Evolutionary conservation across 2,888 invertebrate species (phyloP), one percentile per base, ranked within the genome.

Genomic region (Dexiosoma caninum): DNA sequence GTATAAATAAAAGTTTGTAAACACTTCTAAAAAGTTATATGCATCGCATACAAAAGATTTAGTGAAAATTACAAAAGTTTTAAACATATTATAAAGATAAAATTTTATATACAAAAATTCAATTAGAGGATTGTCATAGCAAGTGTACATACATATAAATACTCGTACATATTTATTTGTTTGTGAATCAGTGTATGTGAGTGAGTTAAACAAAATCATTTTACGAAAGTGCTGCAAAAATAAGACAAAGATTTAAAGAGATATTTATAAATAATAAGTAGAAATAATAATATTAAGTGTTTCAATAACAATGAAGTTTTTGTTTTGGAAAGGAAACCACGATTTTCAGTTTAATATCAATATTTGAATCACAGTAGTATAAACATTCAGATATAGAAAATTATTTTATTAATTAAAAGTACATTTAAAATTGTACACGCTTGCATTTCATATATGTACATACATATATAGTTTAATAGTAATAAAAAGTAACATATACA

Each of bases 301-400:
- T 27, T 30, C 14, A 14, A n/a, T 4, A 30, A 30, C 51, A 30
- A n/a, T n/a, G 51, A 30, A 10, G n/a, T 46, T 12, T 1, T 8
- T 30, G 51, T 51, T 6, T 12, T 1, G 16, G 5, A 6, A 9
- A 55, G 19, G 19, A 55, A 55, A 2, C 9, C 9, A 14, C 14
- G 19, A 0, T 55, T 55, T 35, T 19, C 16, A 14, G 51, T 51
- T 51, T 30, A 51, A 10, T 30, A 30, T 8, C 14, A 30, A 51
- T 9, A 30, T 51, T 30, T 7, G 46, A 55, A 40, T 74, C 69
- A 79, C 35, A 7, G 35, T 14, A 21, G 51, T 69, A 75, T 30
- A 62, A 51, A 79, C 74, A 75, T 70, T 75, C 10, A 75, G 37
- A 79, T 44, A 64, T 46, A 66, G 27, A 49, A 35, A 23, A 14